phyloP scores from a whole-genome alignment of 2,113 vertebrate species.

The Syngnathoides biaculeatus region DNA sequence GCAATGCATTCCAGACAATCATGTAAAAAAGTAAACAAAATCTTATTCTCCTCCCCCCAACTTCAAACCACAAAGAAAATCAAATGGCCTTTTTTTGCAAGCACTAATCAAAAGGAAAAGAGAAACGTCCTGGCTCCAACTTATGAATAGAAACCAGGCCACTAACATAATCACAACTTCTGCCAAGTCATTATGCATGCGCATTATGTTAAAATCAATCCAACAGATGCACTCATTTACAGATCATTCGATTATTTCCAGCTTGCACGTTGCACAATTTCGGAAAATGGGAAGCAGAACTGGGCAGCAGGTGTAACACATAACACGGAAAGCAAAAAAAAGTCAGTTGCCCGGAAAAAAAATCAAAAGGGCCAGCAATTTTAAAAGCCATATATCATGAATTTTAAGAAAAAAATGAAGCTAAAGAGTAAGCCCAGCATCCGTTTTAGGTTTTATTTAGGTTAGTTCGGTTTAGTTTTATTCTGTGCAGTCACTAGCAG shows the following conservation, averaged over 20 bases:
- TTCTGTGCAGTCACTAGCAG: neutral
- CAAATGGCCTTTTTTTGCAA: neutral
- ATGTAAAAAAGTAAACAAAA: too few relatives aligned
- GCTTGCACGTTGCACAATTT: slow-evolving; percentile 4
- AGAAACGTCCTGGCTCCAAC: slow-evolving; percentile 10
- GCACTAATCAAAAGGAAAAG: neutral
- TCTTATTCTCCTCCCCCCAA: neutral
- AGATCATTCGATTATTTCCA: slow-evolving; percentile 19
- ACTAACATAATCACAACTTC: slow-evolving; percentile 33
- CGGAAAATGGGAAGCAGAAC: slow-evolving; percentile 28
- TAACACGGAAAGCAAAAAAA: slow-evolving; percentile 27
- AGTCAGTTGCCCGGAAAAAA: slow-evolving; percentile 17
- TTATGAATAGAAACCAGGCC: slow-evolving; percentile 58
- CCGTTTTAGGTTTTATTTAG: neutral
- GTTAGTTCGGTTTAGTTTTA: too few relatives aligned
- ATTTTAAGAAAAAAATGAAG: too few relatives aligned
- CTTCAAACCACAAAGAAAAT: neutral
- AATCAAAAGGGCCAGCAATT: slow-evolving; percentile 24
- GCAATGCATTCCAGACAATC: neutral
- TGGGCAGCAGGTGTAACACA: slow-evolving; percentile 13
- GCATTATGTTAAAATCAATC: slow-evolving; percentile 22
- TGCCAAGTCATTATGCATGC: slow-evolving; percentile 36
- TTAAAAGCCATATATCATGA: slow-evolving; percentile 14
- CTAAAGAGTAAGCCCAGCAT: neutral
- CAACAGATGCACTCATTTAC: slow-evolving; percentile 32